Evolutionary conservation across 53 echinoderm and acorn worm genomes (phyloP).

Genomic region (Holothuria leucospilota): DNA sequence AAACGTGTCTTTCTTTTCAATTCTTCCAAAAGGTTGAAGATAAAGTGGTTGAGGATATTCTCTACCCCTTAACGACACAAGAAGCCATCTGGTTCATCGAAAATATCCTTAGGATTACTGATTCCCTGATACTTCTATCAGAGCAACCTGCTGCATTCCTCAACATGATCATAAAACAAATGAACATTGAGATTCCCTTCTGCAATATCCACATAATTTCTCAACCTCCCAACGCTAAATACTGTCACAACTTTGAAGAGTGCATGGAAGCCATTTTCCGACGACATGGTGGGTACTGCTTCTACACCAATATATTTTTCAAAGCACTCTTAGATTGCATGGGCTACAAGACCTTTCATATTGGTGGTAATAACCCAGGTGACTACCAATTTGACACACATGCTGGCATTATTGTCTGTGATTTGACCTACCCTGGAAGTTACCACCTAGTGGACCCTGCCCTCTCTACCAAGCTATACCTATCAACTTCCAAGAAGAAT

Average conservation of each 20-base stretch:
- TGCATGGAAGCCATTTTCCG: neutral
- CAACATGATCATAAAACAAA: too few relatives aligned
- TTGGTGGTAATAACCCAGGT: constrained; percentile 13
- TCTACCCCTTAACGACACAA: neutral
- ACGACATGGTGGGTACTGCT: constrained; percentile 50
- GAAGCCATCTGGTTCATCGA: neutral
- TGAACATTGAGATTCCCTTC: too few relatives aligned
- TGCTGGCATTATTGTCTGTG: constrained; percentile 13
- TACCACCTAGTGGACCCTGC: constrained; percentile 40
- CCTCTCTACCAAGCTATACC: constrained; percentile 31
- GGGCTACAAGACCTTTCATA: constrained; percentile 32
- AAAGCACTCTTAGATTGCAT: constrained; percentile 22
- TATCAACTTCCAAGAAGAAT: constrained; percentile 44
- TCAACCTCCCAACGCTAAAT: too few relatives aligned
- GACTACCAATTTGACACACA: constrained; percentile 17
- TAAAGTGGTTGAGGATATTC: neutral
- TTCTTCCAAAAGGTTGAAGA: neutral
- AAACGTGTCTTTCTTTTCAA: too few relatives aligned
- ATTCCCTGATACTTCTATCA: too few relatives aligned
- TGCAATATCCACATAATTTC: too few relatives aligned
- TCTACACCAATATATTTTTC: constrained; percentile 23
- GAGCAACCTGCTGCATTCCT: too few relatives aligned
- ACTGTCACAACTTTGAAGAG: neutral
- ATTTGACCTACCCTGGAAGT: constrained; percentile 18
- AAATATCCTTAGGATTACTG: neutral